Percentiles rank a stretch among this genome's conserved stretches.
Conservation (phyloP, 2,797 vertebrate species). For the Denticeps clupeoides region DNA sequence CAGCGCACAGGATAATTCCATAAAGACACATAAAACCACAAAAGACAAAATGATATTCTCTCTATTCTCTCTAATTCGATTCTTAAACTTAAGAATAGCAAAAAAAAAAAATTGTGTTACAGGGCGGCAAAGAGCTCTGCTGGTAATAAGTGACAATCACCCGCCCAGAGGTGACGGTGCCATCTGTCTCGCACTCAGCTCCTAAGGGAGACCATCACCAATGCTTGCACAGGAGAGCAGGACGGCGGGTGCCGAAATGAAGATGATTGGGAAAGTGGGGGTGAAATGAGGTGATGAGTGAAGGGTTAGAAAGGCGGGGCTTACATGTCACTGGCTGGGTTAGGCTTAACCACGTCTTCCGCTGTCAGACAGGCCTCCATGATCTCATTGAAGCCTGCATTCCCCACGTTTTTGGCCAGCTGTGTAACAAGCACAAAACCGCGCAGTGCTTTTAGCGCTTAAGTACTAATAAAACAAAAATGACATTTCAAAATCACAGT, state of each 20-base stretch:
- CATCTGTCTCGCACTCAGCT: neutral
- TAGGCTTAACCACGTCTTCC: conserved; percentile 83
- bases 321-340: conserved; percentile 91
- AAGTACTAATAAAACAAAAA: no score
- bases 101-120: no score
- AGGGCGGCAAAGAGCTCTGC: neutral
- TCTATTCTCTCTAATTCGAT: no score
- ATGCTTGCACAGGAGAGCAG: neutral
- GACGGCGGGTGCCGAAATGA: neutral
- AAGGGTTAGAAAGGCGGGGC: conserved; percentile 32
- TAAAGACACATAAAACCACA: no score
- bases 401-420: conserved; percentile 99
- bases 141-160: neutral
- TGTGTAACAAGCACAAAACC: no score
- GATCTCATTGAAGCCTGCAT: conserved; percentile 95
- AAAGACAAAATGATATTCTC: neutral
- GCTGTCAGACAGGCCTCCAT: conserved; percentile 84
- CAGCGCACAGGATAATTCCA: no score
- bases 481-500: no score
- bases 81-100: no score
- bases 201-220: neutral
- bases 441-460: no score
- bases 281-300: neutral
- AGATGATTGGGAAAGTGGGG: neutral
- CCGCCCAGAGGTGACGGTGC: neutral